Evolutionary conservation across 1,140 invertebrate genomes (phyloP), one percentile per base, ranked within the genome.

Genomic region (Fopius arisanus): DNA sequence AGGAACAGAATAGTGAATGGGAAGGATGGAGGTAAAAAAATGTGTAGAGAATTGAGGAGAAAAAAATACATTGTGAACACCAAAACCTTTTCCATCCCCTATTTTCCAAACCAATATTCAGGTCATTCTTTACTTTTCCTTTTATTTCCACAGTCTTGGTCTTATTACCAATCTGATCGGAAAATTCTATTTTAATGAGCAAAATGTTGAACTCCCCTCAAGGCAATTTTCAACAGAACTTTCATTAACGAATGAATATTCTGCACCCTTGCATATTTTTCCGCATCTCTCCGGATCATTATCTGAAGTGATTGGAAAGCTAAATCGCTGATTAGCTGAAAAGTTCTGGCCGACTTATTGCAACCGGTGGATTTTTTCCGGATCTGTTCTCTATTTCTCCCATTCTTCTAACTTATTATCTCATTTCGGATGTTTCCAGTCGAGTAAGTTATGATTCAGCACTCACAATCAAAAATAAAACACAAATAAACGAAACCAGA

Each of bases 41-140:
- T 26, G 26, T 5, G 43, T 19, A 48, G 43, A n/a, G 16, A 48
- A 48, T 48, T 48, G 43, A 48, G 14, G 43, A 19, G 16, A 48
- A 48, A 48, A 48, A 19, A 48, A 48, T 19, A 16, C 5, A n/a
- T 48, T 48, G 7, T 48, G 43, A n/a, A 48, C 16, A 48, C 43
- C n/a, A 48, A 14, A 48, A 43, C 40, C 40, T 10, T 43, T 43
- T 43, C n/a, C 16, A 1, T 37, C 1, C 14, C 43, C 29, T 48
- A 51, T 51, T 51, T 48, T 51, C 26, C 23, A 21, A 68, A 26
- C 48, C 67, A 69, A 69, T 69, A 69, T 69, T 43, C 41, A 31
- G 41, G 67, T 54, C 67, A 28, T 23, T 48, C 28, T 48, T 31
- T 69, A 19, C 6, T 14, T 69, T 69, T 69, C 37, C 29, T 19